Evolutionary conservation across 1,140 invertebrate genomes (phyloP), one percentile per base, ranked within the genome.

Genomic region (Hylaeus anthracinus): DNA sequence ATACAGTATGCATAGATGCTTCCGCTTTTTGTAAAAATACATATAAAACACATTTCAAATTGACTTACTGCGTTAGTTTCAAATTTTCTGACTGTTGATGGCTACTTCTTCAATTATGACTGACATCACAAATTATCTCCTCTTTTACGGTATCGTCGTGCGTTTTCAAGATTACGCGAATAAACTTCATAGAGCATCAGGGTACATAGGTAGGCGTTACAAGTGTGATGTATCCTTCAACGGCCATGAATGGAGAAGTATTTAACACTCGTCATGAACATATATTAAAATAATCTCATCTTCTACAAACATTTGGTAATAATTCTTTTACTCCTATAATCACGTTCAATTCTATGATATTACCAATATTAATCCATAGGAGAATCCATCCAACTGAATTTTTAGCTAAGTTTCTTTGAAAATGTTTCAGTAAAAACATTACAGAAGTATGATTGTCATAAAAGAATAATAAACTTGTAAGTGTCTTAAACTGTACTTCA

Each of bases 361-460:
- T 45, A 56, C 55, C 2, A 5, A 65, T 43, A 56, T 43, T 53
- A 64, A 43, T 15, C 9, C 45, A 12, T 67, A 12, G 6, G 60
- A n/a, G n/a, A n/a, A n/a, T n/a, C n/a, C n/a, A n/a, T n/a, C n/a
- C n/a, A 5, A 69, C 39, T 76, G 14, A 41, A 58, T 9, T 14
- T 48, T 48, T 69, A 10, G 39, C 1, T 65, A 51, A 65, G 9
- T 51, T 60, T 60, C 51, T 61, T 58, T 26, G 75, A 72, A 45
- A 39, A 26, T 60, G 15, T 66, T 61, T 73, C 12, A 39, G 37
- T 55, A n/a, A 73, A 64, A 8, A 56, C 2, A 58, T 55, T 64
- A 63, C 66, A 53, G n/a, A 14, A 43, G 45, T 75, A 12, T 3
- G 12, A 82, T 76, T 55, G 64, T 45, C 10, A 82, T 43, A 82